Base-by-base conservation (phyloP, 1,140 invertebrate genomes). In the Monochamus saltuarius region DNA sequence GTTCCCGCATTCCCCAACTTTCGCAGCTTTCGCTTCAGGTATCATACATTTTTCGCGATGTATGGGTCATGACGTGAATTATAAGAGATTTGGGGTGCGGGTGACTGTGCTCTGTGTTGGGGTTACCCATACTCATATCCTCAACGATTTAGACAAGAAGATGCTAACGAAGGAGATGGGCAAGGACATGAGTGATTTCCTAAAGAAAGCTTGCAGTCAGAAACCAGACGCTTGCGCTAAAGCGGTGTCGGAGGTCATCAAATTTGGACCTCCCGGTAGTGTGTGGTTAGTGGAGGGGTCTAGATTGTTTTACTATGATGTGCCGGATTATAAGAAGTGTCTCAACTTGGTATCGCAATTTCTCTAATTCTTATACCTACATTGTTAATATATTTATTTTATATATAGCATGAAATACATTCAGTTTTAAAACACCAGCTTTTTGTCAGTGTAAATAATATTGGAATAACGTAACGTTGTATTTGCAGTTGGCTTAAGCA, bases 51-150 rank as follows among this genome's bases (percentile, higher is more conserved):
- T 73, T 13, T 67, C 69, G 1, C 63, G 62, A 50, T 69, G 67
- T 59, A 70, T 72, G 17, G 73, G 73, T 0, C 55, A 83, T 62
- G 75, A 80, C 45, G 79, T 78, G 61, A 81, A 83, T 47, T 77
- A 79, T 35, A 77, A 79, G 38, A 66, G 75, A 51, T 80, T 79
- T 3, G 81, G 82, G 0, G 77, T 84, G n/a, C 74, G 79, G 56
- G 79, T 84, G 2, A 79, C 84, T 43, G 78, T 78, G 19, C 68
- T 85, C 16, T 84, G 83, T 69, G 79, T 81, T 49, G 79, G 78
- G 46, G 75, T 79, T 10, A 85, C 83, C 0, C 75, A 79, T 11
- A 79, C 77, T 1, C 75, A 77, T 64, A 72, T 80, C 46, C 72
- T 80, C 7, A 73, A 78, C 51, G 77, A 82, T 56, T 72, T 81